Evolutionary conservation across 2,113 vertebrate species (phyloP).

Genomic region (Calypte anna): DNA sequence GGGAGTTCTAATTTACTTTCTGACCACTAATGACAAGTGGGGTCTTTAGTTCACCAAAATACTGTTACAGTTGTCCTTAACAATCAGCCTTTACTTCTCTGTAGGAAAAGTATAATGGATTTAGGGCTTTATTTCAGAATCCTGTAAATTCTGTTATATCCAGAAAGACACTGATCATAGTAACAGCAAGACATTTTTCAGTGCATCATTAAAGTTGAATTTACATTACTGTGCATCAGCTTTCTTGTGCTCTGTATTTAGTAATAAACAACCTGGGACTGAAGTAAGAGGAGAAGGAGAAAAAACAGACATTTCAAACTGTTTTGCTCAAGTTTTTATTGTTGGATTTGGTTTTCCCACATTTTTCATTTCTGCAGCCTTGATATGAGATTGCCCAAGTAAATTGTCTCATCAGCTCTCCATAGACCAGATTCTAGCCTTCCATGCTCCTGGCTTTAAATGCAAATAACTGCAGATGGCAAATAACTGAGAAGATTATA

Average conservation of each 20-base stretch:
- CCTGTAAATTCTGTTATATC: constrained; percentile 41
- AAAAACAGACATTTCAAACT: background rate
- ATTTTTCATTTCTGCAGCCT: constrained; percentile 31
- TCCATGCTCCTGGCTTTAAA: background rate
- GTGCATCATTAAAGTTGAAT: constrained; percentile 43
- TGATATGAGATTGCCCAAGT: constrained; percentile 11
- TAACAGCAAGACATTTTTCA: constrained; percentile 39
- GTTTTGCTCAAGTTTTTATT: constrained; percentile 38
- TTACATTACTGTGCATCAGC: constrained; percentile 50
- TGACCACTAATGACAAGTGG: constrained; percentile 64
- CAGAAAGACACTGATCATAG: constrained; percentile 27
- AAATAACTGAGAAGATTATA: constrained; percentile 25
- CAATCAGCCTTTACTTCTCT: constrained; percentile 59
- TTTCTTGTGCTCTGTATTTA: constrained; percentile 60
- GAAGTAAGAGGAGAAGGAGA: background rate
- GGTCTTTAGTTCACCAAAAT: constrained; percentile 49
- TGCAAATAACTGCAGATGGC: background rate
- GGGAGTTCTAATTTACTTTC: constrained; percentile 61
- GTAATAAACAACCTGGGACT: constrained; percentile 35
- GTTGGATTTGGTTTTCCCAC: background rate
- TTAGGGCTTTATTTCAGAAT: constrained; percentile 61
- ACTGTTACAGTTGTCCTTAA: constrained; percentile 42
- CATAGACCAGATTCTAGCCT: constrained; percentile 38
- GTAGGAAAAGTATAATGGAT: constrained; percentile 1
- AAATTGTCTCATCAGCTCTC: constrained; percentile 49